These are phyloP conservation scores for Aleiodes alternator DNA, from an alignment of 2,888 invertebrate genomes.

Conservation along the genomic window DNA sequence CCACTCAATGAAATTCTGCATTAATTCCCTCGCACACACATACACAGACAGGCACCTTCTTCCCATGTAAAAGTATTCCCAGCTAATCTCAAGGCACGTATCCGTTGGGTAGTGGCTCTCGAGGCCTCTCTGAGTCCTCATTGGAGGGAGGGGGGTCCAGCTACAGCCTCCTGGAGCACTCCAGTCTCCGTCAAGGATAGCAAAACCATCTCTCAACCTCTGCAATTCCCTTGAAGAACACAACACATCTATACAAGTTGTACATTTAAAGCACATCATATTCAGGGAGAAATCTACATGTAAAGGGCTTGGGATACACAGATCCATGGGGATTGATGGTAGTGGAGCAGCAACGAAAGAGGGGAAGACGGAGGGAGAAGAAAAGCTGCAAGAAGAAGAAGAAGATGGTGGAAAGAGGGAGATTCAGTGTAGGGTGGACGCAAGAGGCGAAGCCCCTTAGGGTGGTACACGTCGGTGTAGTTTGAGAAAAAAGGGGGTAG, in stretches of 20 bases:
- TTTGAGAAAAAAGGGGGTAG: slow-evolving; percentile 42
- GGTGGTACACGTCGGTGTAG: slow-evolving; percentile 31
- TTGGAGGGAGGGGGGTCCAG: too few relatives aligned
- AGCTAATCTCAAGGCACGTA: slow-evolving; percentile 29
- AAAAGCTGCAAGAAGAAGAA: slow-evolving; percentile 7
- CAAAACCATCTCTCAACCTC: neutral
- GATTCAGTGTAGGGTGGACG: slow-evolving; percentile 27
- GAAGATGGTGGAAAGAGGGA: slow-evolving; percentile 2
- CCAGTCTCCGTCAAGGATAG: neutral
- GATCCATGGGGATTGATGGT: slow-evolving; percentile 24
- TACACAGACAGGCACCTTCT: neutral
- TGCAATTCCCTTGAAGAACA: neutral
- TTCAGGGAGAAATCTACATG: too few relatives aligned
- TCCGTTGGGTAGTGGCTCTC: neutral
- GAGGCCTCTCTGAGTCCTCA: neutral
- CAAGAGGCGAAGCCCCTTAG: slow-evolving; percentile 23
- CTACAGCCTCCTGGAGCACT: slow-evolving; percentile 10
- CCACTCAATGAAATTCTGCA: slow-evolving; percentile 2
- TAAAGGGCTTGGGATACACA: neutral
- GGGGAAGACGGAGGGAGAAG: neutral
- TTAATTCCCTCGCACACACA: slow-evolving; percentile 21
- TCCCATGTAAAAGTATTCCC: too few relatives aligned
- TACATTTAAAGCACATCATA: slow-evolving; percentile 32
- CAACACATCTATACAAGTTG: slow-evolving; percentile 22
- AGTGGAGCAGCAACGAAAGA: slow-evolving; percentile 12